Evolutionary conservation across 2,113 vertebrate species (phyloP).

Genomic region (Neolamprologus brichardi): DNA sequence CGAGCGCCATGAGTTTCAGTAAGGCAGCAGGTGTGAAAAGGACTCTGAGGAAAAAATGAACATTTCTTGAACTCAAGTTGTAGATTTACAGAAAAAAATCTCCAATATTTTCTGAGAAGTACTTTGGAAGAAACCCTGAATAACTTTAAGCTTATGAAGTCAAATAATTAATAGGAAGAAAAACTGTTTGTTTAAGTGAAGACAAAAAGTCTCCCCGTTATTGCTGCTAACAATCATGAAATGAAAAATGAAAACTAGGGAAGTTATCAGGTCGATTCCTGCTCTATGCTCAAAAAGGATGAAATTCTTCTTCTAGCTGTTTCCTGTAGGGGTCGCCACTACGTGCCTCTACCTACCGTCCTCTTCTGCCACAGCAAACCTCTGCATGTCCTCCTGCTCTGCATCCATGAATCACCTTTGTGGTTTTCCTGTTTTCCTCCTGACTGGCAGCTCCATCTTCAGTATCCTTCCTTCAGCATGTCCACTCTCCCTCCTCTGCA

Average conservation of each 20-base stretch:
- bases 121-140: not conserved
- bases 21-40: not conserved
- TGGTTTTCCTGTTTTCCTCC: not conserved
- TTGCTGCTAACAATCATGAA: not conserved
- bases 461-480: not conserved
- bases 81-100: too few species aligned
- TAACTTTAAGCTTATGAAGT: not conserved
- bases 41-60: not conserved
- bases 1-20: rapidly evolving
- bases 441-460: not conserved
- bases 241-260: not conserved
- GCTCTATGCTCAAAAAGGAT: not conserved
- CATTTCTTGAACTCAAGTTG: not conserved
- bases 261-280: not conserved
- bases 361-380: not conserved
- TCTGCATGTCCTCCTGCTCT: not conserved
- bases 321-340: not conserved
- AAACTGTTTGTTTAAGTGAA: not conserved
- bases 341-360: rapidly evolving
- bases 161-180: not conserved
- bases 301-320: not conserved
- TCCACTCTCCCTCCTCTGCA: rapidly evolving
- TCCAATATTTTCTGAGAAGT: too few species aligned
- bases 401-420: not conserved
- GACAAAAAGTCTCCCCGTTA: not conserved